Conservation (phyloP, 2,113 vertebrate genomes). For the Corythornis vintsioides region DNA sequence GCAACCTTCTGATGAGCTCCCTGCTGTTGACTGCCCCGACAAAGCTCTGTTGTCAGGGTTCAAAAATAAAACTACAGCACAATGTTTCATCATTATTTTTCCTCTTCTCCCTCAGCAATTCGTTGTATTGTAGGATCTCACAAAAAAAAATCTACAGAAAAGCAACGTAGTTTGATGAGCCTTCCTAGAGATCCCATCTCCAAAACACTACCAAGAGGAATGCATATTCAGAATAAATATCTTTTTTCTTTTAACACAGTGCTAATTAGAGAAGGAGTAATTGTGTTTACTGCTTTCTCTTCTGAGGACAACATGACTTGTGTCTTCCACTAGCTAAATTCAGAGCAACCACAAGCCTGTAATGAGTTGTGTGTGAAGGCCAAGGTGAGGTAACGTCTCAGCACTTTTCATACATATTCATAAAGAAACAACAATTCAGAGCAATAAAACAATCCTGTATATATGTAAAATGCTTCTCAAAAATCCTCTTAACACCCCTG, state of each 20-base stretch:
- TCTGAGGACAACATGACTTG: conserved; percentile 2
- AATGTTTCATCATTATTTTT: not conserved
- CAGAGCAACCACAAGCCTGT: conserved; percentile 12
- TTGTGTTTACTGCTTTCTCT: conserved; percentile 32
- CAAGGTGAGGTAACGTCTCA: conserved; percentile 27
- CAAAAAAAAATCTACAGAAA: not conserved
- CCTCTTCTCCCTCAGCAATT: not conserved
- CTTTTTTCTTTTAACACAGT: not conserved
- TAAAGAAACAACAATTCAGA: conserved; percentile 39
- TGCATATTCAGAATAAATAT: not conserved
- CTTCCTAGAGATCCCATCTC: not conserved
- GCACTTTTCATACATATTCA: conserved; percentile 26
- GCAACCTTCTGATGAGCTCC: conserved; percentile 37
- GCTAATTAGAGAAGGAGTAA: conserved; percentile 9
- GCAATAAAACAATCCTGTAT: not conserved
- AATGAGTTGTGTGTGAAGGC: conserved; percentile 8
- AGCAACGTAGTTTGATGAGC: not conserved
- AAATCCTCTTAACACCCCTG: not conserved
- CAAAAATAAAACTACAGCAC: conserved; percentile 3
- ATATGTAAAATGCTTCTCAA: not conserved
- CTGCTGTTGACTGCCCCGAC: not conserved
- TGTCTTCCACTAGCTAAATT: conserved; percentile 16
- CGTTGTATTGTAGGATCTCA: not conserved
- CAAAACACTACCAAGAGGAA: not conserved
- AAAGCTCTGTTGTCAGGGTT: conserved; percentile 5